Evolutionary conservation across 2,797 vertebrate species (phyloP), one percentile per base, ranked within the genome.

Genomic region (Syndactyla subalaris): DNA sequence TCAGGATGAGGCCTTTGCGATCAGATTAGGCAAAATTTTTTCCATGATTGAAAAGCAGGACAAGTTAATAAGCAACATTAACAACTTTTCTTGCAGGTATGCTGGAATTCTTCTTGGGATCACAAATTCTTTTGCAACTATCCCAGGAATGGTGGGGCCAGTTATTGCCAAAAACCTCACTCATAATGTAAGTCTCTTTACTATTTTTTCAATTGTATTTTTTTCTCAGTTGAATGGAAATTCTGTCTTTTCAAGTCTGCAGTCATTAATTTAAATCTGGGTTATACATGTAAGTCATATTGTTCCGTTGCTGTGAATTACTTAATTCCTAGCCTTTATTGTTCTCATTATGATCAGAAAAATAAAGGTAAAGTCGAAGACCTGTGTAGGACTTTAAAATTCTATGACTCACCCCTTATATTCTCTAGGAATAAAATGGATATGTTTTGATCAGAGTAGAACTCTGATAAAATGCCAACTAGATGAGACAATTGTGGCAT

Each of bases 71-170:
- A 88, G 34, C 55, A 78, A 14, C 19, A 0, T 84, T 73, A 80
- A 91, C 7, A 62, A 93, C 92, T 89, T 97, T 24, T 84, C 73
- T 88, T 95, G 19, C 85, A 99, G 99, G 39, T 99, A 99, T 95
- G 99, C 99, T 62, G 99, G 99, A 34, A 99, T 99, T 93, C 98
- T 99, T 57, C 98, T 99, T 93, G 99, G 99, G 89, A 99, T 99
- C 97, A 99, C 99, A 95, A 99, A 99, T 97, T 98, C 99, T n/a
- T 99, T 99, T 96, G 99, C 98, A 77, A 99, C 99, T 66, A 98
- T 99, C 76, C 99, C 99, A 66, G 99, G 99, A 85, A 99, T 99
- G 99, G 98, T 99, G 84, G 99, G 99, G 55, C 99, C 99, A 43
- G 98, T 99, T 94, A 98, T 99, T 90, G 99, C 98, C 52, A 98